A percentile compares a stretch with the other conserved stretches of the same genome.
Evolutionary conservation across 2,113 vertebrate genomes (phyloP).

Genomic region (Rhombomys opimus): DNA sequence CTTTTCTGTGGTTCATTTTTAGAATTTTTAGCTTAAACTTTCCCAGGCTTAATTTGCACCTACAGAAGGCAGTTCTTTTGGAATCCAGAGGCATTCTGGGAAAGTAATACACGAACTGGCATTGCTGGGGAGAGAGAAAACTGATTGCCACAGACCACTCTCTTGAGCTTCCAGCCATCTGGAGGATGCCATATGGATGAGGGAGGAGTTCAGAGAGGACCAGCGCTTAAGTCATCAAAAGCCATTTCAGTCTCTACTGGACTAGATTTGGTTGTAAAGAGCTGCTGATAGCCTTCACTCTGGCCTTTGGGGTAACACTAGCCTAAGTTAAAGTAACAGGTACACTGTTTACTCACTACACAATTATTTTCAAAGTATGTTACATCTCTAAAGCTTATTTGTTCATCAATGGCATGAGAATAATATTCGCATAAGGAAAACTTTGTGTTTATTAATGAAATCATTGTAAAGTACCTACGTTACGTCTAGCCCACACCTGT

Average conservation of each 20-base stretch:
- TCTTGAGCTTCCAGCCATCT: constrained; percentile 63
- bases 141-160: constrained; percentile 11
- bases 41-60: constrained; percentile 58
- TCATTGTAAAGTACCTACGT: not conserved
- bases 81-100: constrained; percentile 43
- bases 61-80: constrained; percentile 61
- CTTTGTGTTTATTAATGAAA: not conserved
- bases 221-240: constrained; percentile 27
- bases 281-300: not conserved
- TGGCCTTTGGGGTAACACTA: not conserved
- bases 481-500: not conserved
- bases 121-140: constrained; percentile 30
- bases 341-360: not conserved
- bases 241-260: not conserved
- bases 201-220: constrained; percentile 59
- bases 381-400: not conserved
- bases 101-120: constrained; percentile 44
- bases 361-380: constrained; percentile 26
- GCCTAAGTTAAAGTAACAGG: not conserved
- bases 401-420: not conserved
- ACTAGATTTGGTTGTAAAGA: constrained; percentile 38
- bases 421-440: not conserved
- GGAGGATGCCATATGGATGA: constrained; percentile 57
- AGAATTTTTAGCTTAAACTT: constrained; percentile 66
- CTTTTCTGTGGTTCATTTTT: constrained; percentile 59